phyloP scores from a whole-genome alignment of 2,113 vertebrate genomes.

The Diadophis punctatus region DNA sequence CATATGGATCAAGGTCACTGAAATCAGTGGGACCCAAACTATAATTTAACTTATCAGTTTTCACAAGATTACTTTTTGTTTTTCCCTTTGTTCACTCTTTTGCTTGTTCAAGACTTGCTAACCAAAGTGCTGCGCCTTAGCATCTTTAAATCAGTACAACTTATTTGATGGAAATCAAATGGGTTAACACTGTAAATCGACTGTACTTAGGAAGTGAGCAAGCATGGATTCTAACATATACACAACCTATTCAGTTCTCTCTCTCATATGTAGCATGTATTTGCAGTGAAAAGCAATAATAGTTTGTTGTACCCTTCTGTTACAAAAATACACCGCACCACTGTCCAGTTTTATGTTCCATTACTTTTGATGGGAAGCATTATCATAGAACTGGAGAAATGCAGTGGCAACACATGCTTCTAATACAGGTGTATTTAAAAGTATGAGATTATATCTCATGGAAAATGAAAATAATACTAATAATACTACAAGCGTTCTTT shows the following conservation, averaged over 20 bases:
- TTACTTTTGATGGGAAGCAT: not conserved
- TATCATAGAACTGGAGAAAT: constrained; percentile 17
- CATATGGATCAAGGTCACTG: not conserved
- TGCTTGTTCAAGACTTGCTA: not conserved
- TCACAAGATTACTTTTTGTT: not conserved
- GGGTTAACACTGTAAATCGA: not conserved
- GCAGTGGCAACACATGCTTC: constrained; percentile 1
- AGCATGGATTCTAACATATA: not conserved
- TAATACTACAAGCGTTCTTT: too few species aligned
- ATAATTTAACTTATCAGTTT: not conserved
- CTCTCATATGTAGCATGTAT: not conserved
- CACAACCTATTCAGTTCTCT: not conserved
- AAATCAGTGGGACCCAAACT: not conserved
- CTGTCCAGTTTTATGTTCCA: constrained; percentile 7
- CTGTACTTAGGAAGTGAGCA: not conserved
- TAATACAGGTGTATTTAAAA: not conserved
- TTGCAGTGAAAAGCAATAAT: not conserved
- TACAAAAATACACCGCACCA: constrained; percentile 3
- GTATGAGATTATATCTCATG: not conserved
- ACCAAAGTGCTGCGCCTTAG: not conserved
- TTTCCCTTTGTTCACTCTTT: not conserved
- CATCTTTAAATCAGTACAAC: not conserved
- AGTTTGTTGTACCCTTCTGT: not conserved
- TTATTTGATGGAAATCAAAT: not conserved
- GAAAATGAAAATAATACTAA: not conserved